phyloP scores from a whole-genome alignment of 2,888 invertebrate genomes.

The Crepidodera aurea region DNA sequence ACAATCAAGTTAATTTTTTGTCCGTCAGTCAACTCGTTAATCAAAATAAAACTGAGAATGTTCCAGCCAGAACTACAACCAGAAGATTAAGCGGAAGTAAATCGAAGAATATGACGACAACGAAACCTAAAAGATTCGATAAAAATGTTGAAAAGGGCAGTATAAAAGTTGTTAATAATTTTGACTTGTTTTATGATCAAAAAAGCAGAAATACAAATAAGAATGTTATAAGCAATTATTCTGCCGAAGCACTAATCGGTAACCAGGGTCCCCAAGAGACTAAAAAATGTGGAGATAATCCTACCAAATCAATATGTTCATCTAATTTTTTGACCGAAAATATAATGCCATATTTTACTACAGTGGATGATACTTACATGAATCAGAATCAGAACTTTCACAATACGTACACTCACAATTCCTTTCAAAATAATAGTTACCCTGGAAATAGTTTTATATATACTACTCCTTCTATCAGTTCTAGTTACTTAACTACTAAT shows the following conservation, averaged over 20 bases:
- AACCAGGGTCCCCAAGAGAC: conserved; percentile 47
- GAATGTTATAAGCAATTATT: conserved; percentile 56
- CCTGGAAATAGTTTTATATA: conserved; percentile 53
- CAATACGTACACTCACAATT: conserved; percentile 50
- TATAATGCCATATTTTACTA: conserved; percentile 58
- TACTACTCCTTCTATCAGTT: conserved; percentile 49
- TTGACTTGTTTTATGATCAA: conserved; percentile 43
- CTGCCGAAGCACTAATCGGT: conserved; percentile 60
- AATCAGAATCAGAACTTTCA: conserved; percentile 53
- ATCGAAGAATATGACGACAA: conserved; percentile 34
- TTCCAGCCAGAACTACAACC: conserved; percentile 48
- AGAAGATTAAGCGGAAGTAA: conserved; percentile 54
- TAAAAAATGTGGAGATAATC: conserved; percentile 44
- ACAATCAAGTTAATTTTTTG: conserved; percentile 64
- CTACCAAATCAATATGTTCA: conserved; percentile 52
- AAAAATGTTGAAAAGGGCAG: conserved; percentile 34
- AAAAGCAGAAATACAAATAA: conserved; percentile 47
- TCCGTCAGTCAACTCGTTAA: conserved; percentile 73
- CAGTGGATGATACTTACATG: conserved; percentile 56
- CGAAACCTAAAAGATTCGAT: conserved; percentile 32
- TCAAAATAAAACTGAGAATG: conserved; percentile 58
- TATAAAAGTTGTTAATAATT: conserved; percentile 24
- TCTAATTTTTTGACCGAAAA: conserved; percentile 55
- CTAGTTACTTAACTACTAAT: conserved; percentile 52
- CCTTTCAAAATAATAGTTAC: conserved; percentile 53